phyloP scores from a whole-genome alignment of 37 sponge, comb jelly and placozoan species.

The Beroe ovata region DNA sequence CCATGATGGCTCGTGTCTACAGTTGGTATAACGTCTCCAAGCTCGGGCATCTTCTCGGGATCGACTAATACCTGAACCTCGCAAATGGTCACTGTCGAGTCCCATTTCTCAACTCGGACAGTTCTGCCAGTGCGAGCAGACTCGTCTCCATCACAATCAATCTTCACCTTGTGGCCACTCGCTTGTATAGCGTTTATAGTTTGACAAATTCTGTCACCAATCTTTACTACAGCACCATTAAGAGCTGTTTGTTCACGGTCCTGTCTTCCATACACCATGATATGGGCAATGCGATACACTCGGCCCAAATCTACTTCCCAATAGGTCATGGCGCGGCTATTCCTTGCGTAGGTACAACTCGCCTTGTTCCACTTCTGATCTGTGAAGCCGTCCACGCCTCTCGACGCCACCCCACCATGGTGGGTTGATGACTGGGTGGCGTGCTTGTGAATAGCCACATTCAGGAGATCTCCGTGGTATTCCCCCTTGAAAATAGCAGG shows the following conservation, averaged over 20 bases:
- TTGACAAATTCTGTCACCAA: slow-evolving; percentile 6
- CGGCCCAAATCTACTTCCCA: slow-evolving; percentile 54
- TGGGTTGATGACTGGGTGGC: slow-evolving; percentile 11
- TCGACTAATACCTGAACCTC: slow-evolving; percentile 33
- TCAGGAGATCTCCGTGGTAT: background rate
- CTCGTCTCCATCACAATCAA: slow-evolving; percentile 25
- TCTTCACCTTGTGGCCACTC: background rate
- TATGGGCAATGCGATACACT: slow-evolving; percentile 30
- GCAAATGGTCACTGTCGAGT: background rate
- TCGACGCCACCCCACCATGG: background rate
- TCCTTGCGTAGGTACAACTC: slow-evolving; percentile 13
- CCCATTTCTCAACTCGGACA: slow-evolving; percentile 48
- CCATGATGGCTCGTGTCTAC: background rate
- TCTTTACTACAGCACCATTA: slow-evolving; percentile 36
- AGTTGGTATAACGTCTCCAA: slow-evolving; percentile 25
- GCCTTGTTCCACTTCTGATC: background rate
- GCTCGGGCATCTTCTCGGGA: background rate
- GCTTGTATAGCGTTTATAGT: background rate
- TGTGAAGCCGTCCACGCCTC: slow-evolving; percentile 43
- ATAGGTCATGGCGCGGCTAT: slow-evolving; percentile 2
- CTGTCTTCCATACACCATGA: slow-evolving; percentile 3
- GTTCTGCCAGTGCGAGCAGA: background rate
- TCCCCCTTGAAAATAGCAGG: slow-evolving; percentile 42
- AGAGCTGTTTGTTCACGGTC: background rate
- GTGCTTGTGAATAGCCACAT: slow-evolving; percentile 45